Evolutionary conservation across 2,113 vertebrate genomes (phyloP).

Genomic region (Crotalus horridus): DNA sequence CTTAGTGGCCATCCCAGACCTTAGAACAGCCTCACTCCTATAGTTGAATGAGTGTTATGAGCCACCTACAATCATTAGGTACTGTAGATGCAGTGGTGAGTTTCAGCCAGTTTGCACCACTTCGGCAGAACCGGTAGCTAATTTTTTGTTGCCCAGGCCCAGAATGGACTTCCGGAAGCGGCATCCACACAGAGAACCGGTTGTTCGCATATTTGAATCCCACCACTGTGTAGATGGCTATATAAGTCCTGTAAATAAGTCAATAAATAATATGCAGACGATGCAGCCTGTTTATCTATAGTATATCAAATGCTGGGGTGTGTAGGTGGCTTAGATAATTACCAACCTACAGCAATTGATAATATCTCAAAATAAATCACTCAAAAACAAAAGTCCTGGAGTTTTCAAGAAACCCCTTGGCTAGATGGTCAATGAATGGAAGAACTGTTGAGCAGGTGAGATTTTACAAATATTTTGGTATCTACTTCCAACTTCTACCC

Average conservation of each 20-base stretch:
- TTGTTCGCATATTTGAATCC: no score
- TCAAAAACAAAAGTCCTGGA: not conserved
- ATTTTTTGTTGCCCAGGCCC: no score
- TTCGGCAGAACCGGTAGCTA: no score
- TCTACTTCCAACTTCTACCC: not conserved
- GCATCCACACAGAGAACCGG: no score
- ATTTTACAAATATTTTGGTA: not conserved
- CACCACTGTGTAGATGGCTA: not conserved
- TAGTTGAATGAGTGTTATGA: not conserved
- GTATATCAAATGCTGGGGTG: not conserved
- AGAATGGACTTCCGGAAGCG: no score
- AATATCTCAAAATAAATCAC: not conserved
- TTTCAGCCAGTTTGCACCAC: no score
- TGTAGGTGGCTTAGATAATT: not conserved
- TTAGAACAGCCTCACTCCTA: not conserved
- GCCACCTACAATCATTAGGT: not conserved
- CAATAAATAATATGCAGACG: not conserved
- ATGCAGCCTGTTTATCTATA: not conserved
- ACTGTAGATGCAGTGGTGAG: not conserved
- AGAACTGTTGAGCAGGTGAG: not conserved
- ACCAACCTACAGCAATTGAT: not conserved
- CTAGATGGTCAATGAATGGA: not conserved
- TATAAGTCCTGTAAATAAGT: not conserved
- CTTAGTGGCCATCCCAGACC: not conserved
- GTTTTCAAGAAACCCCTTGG: not conserved